Evolutionary conservation across 2,113 vertebrate genomes (phyloP), one percentile per base, ranked within the genome.

Genomic region (Sander vitreus): DNA sequence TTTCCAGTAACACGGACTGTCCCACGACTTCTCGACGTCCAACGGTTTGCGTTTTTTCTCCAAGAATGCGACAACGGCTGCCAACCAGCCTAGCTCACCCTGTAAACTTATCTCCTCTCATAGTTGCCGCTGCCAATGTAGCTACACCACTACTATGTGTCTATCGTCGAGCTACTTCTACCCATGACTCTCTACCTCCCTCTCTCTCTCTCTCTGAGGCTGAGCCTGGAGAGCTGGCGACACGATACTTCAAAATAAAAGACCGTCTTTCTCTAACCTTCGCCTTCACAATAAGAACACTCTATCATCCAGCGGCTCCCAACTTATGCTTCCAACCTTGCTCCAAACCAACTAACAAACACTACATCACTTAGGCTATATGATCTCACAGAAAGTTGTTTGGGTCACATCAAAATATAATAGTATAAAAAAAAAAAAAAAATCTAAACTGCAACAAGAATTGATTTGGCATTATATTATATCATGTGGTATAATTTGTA

Each of bases 281-380:
- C 18, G 30, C 18, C 48, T 91, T 90, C 92, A 89, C 86, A 92
- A 86, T 92, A 92, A 88, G 30, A 85, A 80, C n/a, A 0, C 6
- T 7, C 0, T 65, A n/a, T 6, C 4, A 12, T 30, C 1, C 25
- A 18, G n/a, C 30, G 30, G 5, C 25, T 39, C 6, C 3, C 12
- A 54, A 18, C 33, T 4, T 11, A 43, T 43, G 39, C 39, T 43
- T 11, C 10, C 39, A 43, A 43, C 33, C 6, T 53, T 4, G 23
- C 57, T 45, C n/a, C 18, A 50, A 16, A 54, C 7, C 6, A 39
- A 36, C 18, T 62, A 36, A 36, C 1, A 36, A 36, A 62, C 5
- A 59, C 57, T 30, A 10, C 27, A 30, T 1, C 25, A 63, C n/a
- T 15, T 62, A 9, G 10, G 39, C 19, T 33, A 4, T 39, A 45